phyloP scores from a whole-genome alignment of 2,113 vertebrate genomes.

The Pipra filicauda region DNA sequence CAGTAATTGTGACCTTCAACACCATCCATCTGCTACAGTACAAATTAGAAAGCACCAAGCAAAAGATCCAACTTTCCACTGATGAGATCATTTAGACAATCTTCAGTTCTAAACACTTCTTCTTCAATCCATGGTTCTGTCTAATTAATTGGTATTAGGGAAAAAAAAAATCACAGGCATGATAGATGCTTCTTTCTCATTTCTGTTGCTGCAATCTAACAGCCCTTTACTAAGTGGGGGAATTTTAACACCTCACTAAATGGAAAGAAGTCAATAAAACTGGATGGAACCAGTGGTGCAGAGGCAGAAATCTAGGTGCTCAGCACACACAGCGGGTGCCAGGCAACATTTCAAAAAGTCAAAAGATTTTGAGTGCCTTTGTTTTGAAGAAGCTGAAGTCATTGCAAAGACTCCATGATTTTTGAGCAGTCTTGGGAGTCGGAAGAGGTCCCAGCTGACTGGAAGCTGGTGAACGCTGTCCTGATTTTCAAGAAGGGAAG shows the following conservation, averaged over 20 bases:
- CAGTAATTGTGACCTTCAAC: slow-evolving; percentile 48
- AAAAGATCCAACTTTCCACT: not conserved
- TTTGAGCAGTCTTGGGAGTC: not conserved
- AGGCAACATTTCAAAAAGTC: not conserved
- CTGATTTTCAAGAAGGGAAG: not conserved
- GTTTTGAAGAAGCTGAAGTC: not conserved
- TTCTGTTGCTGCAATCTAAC: not conserved
- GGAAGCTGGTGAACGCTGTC: not conserved
- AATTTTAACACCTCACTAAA: not conserved
- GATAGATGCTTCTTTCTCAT: not conserved
- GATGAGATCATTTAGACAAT: slow-evolving; percentile 17
- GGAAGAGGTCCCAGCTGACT: not conserved
- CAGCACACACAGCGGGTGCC: not conserved
- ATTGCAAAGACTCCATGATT: not conserved
- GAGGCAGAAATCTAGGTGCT: not conserved
- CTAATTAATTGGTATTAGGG: slow-evolving; percentile 22
- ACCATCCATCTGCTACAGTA: slow-evolving; percentile 38
- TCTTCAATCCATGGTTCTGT: not conserved
- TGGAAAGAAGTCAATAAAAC: not conserved
- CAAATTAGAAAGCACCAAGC: slow-evolving; percentile 44
- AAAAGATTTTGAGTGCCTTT: not conserved
- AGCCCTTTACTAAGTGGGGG: not conserved
- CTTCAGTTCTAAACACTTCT: slow-evolving; percentile 10
- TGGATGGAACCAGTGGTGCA: not conserved
- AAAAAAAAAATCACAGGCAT: not conserved